These are phyloP conservation scores for Diuraphis noxia DNA, from an alignment of 1,140 invertebrate species.

Conservation along the genomic window DNA sequence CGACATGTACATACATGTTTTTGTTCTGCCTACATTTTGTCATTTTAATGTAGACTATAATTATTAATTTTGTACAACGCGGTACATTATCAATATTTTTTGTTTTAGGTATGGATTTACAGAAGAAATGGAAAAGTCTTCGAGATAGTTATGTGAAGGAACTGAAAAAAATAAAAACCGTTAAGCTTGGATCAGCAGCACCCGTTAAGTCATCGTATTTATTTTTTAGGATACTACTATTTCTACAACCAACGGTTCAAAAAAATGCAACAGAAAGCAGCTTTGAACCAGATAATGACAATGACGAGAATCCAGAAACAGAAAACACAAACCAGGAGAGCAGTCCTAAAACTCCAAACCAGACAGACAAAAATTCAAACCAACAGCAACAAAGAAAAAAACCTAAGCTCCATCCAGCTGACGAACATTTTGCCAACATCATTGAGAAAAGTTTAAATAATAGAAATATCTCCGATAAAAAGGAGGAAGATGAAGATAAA, in stretches of 20 bases:
- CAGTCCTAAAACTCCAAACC: background rate
- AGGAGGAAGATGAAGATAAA: constrained; percentile 34
- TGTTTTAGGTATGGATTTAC: background rate
- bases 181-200: constrained; percentile 31
- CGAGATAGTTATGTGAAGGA: constrained; percentile 16
- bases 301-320: background rate
- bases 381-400: constrained; percentile 31
- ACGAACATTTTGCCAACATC: background rate
- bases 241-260: constrained; percentile 29
- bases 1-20: no score
- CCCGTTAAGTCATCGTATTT: background rate
- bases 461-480: constrained; percentile 12
- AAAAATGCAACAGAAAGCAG: constrained; percentile 14
- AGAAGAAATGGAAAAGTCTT: constrained; percentile 36
- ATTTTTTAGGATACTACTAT: constrained; percentile 14
- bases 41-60: no score
- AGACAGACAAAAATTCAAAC: constrained; percentile 8
- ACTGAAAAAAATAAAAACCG: constrained; percentile 14
- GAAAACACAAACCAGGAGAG: background rate
- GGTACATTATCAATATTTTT: no score
- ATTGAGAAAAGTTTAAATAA: constrained; percentile 1
- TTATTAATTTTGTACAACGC: no score
- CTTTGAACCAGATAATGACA: background rate
- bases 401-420: constrained; percentile 1
- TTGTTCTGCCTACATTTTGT: no score